These are phyloP conservation scores for Vulpes lagopus DNA, from an alignment of 2,113 vertebrate species.

Conservation along the genomic window DNA sequence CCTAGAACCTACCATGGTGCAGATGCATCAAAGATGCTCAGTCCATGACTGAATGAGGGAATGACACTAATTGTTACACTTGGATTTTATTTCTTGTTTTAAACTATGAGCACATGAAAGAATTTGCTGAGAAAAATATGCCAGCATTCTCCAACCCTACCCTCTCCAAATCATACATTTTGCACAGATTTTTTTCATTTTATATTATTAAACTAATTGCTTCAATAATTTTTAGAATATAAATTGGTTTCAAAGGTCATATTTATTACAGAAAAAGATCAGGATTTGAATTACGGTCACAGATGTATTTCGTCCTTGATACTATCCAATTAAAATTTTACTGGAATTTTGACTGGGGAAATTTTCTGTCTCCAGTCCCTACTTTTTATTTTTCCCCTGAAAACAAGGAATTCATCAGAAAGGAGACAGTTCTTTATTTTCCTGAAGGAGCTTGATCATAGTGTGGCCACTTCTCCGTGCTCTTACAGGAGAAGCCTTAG, in stretches of 20 bases:
- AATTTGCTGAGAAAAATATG: neutral
- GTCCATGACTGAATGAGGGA: neutral
- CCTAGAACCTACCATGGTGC: neutral
- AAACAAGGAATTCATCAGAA: neutral
- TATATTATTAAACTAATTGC: neutral
- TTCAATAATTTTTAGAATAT: neutral
- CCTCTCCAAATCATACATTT: neutral
- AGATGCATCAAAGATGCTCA: neutral
- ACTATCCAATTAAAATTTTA: slow-evolving; percentile 2
- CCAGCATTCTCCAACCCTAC: neutral
- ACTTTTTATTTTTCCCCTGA: neutral
- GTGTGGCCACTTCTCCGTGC: neutral
- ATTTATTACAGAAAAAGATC: neutral
- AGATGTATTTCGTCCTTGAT: neutral
- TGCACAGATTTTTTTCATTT: neutral
- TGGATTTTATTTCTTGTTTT: slow-evolving; percentile 29
- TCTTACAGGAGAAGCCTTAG: neutral
- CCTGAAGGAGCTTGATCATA: neutral
- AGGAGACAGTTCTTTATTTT: neutral
- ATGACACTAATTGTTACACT: neutral
- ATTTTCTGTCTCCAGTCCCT: neutral
- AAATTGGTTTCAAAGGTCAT: neutral
- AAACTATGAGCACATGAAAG: neutral
- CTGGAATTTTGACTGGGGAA: neutral
- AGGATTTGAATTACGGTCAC: neutral